Evolutionary conservation across 2,113 vertebrate genomes (phyloP).

Genomic region (Oncorhynchus gorbuscha): DNA sequence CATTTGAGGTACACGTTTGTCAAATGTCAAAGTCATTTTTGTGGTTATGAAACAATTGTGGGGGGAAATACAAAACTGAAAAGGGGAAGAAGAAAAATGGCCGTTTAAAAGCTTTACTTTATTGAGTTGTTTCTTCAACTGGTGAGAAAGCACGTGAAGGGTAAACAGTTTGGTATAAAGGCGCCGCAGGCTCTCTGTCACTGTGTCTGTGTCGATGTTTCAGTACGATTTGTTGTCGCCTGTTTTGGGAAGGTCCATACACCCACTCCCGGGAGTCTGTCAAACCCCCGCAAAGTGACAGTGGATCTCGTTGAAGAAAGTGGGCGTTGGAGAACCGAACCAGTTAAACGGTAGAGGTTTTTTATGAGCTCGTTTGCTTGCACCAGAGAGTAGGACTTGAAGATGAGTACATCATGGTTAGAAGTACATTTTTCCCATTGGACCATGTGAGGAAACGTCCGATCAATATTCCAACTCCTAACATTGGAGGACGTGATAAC

Average conservation of each 20-base stretch:
- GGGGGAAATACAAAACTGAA: constrained; percentile 50
- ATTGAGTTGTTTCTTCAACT: constrained; percentile 61
- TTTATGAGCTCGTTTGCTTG: constrained; percentile 12
- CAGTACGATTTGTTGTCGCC: constrained; percentile 36
- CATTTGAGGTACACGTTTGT: constrained; percentile 77
- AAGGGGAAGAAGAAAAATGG: constrained; percentile 59
- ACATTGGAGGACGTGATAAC: constrained; percentile 46
- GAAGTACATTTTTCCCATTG: too few species aligned
- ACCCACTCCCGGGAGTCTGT: constrained; percentile 8
- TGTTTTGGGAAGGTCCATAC: constrained; percentile 17
- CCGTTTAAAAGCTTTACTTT: constrained; percentile 78
- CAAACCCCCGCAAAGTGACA: constrained; percentile 18
- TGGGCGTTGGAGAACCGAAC: neutral
- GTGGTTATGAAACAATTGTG: constrained; percentile 71
- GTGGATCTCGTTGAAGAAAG: constrained; percentile 14
- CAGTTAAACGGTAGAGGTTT: constrained; percentile 7
- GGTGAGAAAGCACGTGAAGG: constrained; percentile 57
- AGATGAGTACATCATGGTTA: too few species aligned
- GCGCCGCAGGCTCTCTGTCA: constrained; percentile 44
- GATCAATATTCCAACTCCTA: constrained; percentile 41
- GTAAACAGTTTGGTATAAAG: constrained; percentile 23
- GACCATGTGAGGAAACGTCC: constrained; percentile 36
- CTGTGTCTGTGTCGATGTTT: constrained; percentile 53
- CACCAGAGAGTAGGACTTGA: too few species aligned
- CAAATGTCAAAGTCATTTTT: constrained; percentile 75